Conservation (phyloP, 2,888 invertebrate genomes). For the Drosophila nigritarsus region DNA sequence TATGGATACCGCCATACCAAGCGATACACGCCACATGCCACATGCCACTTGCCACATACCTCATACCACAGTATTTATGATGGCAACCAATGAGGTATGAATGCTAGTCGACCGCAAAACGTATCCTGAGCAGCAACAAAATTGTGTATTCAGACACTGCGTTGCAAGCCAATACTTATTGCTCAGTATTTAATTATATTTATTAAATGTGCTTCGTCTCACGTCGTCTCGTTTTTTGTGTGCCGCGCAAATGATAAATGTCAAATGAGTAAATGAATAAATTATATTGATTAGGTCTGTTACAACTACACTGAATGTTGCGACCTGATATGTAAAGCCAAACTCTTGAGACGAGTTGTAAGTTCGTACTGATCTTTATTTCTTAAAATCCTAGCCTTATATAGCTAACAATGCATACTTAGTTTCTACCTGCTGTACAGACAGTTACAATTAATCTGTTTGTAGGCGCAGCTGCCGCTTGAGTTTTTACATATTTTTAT, state of each 20-base stretch:
- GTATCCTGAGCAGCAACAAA: neutral
- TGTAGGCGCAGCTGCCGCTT: too few relatives aligned
- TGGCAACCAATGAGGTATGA: conserved; percentile 7
- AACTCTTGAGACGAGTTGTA: too few relatives aligned
- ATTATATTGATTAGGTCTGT: neutral
- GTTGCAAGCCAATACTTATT: neutral
- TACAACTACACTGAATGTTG: neutral
- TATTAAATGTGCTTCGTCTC: neutral
- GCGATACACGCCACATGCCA: neutral
- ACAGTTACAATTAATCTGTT: too few relatives aligned
- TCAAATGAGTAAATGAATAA: neutral
- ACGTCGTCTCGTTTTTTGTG: neutral
- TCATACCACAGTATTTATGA: conserved; percentile 3
- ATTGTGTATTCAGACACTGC: neutral
- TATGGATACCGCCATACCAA: conserved; percentile 6
- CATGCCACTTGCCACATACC: conserved; percentile 2
- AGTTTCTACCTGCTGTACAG: too few relatives aligned
- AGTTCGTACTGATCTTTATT: too few relatives aligned
- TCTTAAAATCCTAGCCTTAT: too few relatives aligned
- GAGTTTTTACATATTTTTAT: too few relatives aligned
- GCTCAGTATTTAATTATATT: neutral
- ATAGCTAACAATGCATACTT: too few relatives aligned
- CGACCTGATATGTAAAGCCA: too few relatives aligned
- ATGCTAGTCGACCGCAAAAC: neutral
- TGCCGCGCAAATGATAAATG: neutral